Conservation (phyloP, 2,797 vertebrate species). For the Otolemur crassicaudatus region DNA sequence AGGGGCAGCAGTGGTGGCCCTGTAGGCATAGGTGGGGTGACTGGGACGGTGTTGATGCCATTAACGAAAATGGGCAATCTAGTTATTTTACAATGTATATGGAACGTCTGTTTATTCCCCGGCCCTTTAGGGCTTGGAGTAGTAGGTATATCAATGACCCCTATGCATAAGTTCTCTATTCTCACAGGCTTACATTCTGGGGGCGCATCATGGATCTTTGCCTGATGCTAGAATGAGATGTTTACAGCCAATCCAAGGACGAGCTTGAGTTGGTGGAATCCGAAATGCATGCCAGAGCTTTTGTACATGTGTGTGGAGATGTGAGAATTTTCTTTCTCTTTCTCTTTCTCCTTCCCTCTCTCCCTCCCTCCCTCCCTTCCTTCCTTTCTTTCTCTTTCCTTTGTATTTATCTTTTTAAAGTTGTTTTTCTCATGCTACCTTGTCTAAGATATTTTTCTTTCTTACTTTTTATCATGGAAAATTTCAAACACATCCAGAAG, state of each 20-base stretch:
- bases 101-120: neutral
- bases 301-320: neutral
- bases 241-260: neutral
- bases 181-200: neutral
- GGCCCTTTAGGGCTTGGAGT: no score
- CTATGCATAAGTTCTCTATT: neutral
- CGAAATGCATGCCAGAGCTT: neutral
- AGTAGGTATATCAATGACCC: neutral
- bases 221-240: neutral
- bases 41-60: neutral
- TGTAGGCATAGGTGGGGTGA: neutral
- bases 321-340: neutral
- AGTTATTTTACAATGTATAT: neutral
- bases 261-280: neutral
- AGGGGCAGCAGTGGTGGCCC: neutral
- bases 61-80: neutral
- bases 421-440: neutral
- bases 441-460: neutral
- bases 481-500: neutral
- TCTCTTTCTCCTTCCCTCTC: neutral
- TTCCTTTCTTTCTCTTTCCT: no score
- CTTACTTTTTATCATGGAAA: neutral
- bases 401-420: no score
- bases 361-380: no score
- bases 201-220: neutral